Conservation (phyloP, 2,797 vertebrate genomes). For the Clarias laeviceps region DNA sequence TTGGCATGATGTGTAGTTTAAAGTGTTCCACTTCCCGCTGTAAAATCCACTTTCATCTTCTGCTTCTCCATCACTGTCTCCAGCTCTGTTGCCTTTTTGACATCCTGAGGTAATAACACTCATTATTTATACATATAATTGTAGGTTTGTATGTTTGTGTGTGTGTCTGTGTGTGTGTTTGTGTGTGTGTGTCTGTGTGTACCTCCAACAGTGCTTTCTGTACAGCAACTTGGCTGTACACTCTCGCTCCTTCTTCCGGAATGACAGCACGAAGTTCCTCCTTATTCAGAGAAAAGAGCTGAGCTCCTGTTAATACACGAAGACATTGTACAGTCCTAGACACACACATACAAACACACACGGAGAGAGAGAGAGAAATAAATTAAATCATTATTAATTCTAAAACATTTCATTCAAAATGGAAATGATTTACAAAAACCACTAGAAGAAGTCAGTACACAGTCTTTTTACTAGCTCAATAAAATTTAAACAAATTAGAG, state of each 20-base stretch:
- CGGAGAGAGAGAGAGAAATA: not conserved
- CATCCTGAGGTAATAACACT: not conserved
- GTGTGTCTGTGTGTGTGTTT: not conserved
- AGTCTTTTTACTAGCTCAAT: not conserved
- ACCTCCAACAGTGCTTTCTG: slow-evolving; percentile 75
- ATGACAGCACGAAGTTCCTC: slow-evolving; percentile 80
- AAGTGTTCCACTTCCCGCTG: slow-evolving; percentile 22
- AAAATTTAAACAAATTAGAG: not conserved
- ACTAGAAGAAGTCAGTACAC: not conserved
- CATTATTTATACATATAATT: not conserved
- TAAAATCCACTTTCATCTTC: slow-evolving; percentile 44
- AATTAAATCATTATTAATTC: not conserved
- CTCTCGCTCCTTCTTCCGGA: slow-evolving; percentile 78
- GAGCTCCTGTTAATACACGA: slow-evolving; percentile 69
- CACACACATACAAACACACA: slow-evolving; percentile 32
- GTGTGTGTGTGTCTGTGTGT: not conserved
- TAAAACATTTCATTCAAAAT: not conserved
- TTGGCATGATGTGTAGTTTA: not conserved
- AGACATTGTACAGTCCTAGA: slow-evolving; percentile 24
- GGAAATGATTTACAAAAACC: not conserved
- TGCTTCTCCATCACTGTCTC: slow-evolving; percentile 44
- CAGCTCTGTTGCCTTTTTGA: slow-evolving; percentile 29
- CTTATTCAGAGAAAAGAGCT: slow-evolving; percentile 84
- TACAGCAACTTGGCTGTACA: slow-evolving; percentile 88
- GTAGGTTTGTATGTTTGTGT: not conserved